These are phyloP conservation scores for Zaprionus taronus DNA, from an alignment of 1,140 invertebrate genomes.

Conservation along the genomic window DNA sequence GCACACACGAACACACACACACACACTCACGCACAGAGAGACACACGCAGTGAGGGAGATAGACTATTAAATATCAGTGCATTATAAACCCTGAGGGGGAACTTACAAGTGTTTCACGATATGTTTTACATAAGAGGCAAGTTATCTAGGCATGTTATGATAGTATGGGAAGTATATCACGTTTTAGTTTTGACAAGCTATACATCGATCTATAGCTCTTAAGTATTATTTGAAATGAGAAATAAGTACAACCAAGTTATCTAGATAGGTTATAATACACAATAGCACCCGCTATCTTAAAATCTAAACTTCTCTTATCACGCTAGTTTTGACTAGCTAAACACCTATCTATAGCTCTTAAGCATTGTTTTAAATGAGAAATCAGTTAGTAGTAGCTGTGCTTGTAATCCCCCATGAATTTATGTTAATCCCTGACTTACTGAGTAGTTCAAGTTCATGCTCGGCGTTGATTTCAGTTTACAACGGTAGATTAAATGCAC, in stretches of 20 bases:
- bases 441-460: constrained; percentile 39
- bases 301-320: too few relatives aligned
- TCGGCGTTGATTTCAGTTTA: constrained; percentile 34
- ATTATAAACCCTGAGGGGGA: background rate
- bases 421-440: constrained; percentile 8
- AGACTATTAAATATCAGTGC: constrained; percentile 10
- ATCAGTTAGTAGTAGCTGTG: background rate
- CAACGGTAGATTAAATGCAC: constrained; percentile 24
- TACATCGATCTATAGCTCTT: background rate
- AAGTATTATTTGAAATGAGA: too few relatives aligned
- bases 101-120: constrained; percentile 1
- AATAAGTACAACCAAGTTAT: too few relatives aligned
- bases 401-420: background rate
- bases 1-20: constrained; percentile 20
- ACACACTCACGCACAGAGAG: background rate
- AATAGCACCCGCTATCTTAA: too few relatives aligned
- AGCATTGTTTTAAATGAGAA: too few relatives aligned
- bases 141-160: background rate
- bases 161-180: background rate
- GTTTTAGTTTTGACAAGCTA: background rate
- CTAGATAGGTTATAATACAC: too few relatives aligned
- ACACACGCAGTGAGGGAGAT: background rate
- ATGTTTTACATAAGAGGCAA: constrained; percentile 5
- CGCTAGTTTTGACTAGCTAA: too few relatives aligned
- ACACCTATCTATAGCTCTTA: too few relatives aligned